Evolutionary conservation across 2,888 invertebrate genomes (phyloP).

Genomic region (Caenorhabditis zanzibari): DNA sequence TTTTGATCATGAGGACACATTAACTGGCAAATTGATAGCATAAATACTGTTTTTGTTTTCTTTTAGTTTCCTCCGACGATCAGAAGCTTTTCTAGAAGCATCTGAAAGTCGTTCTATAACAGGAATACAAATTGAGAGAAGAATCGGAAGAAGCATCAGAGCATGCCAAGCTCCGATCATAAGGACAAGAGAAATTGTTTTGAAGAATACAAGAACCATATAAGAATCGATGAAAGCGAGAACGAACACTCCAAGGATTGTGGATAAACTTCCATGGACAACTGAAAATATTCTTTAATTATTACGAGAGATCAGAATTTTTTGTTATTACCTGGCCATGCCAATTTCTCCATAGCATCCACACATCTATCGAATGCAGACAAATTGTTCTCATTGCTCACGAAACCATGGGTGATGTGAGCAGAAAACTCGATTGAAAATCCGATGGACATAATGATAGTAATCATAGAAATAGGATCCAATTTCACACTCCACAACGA

Average conservation of each 20-base stretch:
- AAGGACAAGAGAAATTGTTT: constrained; percentile 93
- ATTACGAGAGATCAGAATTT: neutral
- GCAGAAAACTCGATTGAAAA: constrained; percentile 85
- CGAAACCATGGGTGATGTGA: constrained; percentile 95
- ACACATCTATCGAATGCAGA: constrained; percentile 87
- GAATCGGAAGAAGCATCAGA: constrained; percentile 90
- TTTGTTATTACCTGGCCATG: constrained; percentile 80
- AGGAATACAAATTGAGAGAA: constrained; percentile 80
- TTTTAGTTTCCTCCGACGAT: constrained; percentile 49
- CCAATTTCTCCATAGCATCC: constrained; percentile 82
- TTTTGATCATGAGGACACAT: constrained; percentile 60
- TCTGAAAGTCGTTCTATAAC: constrained; percentile 71
- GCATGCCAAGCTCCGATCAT: constrained; percentile 90
- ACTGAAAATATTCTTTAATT: constrained; percentile 84
- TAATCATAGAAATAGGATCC: constrained; percentile 92
- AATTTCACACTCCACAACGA: constrained; percentile 95
- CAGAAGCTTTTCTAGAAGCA: constrained; percentile 35
- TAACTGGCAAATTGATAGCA: constrained; percentile 76
- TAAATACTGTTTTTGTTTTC: constrained; percentile 70
- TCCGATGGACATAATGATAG: constrained; percentile 89
- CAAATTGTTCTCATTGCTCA: constrained; percentile 88
- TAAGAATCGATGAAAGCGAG: constrained; percentile 93
- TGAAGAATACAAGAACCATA: constrained; percentile 92
- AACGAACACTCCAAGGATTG: constrained; percentile 92
- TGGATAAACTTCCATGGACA: constrained; percentile 93